Evolutionary conservation across 2,797 vertebrate genomes (phyloP).

Genomic region (Gymnoscopelus microlampas): DNA sequence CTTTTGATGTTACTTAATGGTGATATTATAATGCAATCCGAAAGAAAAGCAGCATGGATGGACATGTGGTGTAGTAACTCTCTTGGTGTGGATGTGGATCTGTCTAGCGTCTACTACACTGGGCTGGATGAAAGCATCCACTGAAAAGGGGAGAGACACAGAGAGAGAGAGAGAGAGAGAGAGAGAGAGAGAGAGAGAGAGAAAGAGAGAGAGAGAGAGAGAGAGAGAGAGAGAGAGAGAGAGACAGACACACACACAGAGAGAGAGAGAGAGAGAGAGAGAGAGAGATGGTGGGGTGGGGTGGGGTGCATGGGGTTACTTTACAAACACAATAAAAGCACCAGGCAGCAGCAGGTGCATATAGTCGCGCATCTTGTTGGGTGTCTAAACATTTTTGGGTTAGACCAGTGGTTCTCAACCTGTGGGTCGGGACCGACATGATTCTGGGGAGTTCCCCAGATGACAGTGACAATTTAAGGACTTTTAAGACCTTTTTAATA

Average conservation of each 20-base stretch:
- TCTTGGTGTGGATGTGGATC: conserved; percentile 51
- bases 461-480: too few relatives aligned
- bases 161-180: neutral
- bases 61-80: conserved; percentile 47
- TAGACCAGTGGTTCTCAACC: too few relatives aligned
- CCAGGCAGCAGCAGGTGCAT: conserved; percentile 7
- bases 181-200: too few relatives aligned
- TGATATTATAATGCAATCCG: conserved; percentile 39
- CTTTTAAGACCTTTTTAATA: too few relatives aligned
- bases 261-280: too few relatives aligned
- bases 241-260: too few relatives aligned
- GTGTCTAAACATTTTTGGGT: too few relatives aligned
- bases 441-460: too few relatives aligned
- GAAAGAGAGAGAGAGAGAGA: too few relatives aligned
- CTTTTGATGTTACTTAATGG: conserved; percentile 11
- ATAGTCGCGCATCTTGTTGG: too few relatives aligned
- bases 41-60: conserved; percentile 33
- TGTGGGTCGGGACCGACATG: too few relatives aligned
- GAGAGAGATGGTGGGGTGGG: neutral
- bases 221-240: too few relatives aligned
- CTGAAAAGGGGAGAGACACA: conserved; percentile 41
- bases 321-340: conserved; percentile 14
- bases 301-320: neutral
- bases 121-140: conserved; percentile 44
- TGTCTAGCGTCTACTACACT: neutral